Evolutionary conservation across 2,888 invertebrate species (phyloP).

Genomic region (Andrena minutula): DNA sequence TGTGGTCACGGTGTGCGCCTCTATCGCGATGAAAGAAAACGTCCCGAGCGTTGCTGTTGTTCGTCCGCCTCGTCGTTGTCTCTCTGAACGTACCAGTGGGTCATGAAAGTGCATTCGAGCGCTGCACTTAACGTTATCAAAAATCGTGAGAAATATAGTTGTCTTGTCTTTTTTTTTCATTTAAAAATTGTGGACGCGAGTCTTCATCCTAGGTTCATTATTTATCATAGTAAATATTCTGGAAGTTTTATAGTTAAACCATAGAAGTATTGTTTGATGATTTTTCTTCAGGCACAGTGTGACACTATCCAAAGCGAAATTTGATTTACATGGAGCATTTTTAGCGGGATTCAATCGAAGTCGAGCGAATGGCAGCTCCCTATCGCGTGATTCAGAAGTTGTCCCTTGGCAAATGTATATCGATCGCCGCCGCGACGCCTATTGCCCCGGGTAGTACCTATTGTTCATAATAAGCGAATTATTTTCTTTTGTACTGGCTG

Average conservation of each 20-base stretch:
- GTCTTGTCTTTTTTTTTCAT: not conserved
- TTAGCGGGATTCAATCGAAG: slow-evolving; percentile 15
- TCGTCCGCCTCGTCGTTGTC: slow-evolving; percentile 20
- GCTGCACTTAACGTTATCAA: not conserved
- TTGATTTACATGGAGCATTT: slow-evolving; percentile 28
- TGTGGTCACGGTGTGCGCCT: slow-evolving; percentile 58
- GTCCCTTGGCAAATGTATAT: slow-evolving; percentile 47
- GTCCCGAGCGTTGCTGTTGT: slow-evolving; percentile 39
- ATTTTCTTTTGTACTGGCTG: slow-evolving; percentile 46
- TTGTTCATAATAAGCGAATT: slow-evolving; percentile 59
- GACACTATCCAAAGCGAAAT: slow-evolving; percentile 14
- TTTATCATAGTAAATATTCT: too few relatives aligned
- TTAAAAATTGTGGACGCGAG: not conserved
- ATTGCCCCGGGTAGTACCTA: slow-evolving; percentile 38
- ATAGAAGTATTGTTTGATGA: not conserved
- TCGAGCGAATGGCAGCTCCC: slow-evolving; percentile 11
- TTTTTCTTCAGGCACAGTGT: not conserved
- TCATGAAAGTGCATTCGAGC: not conserved
- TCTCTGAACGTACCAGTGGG: not conserved
- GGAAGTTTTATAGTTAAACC: too few relatives aligned
- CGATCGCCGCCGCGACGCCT: slow-evolving; percentile 48
- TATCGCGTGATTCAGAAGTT: slow-evolving; percentile 25
- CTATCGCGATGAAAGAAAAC: slow-evolving; percentile 54
- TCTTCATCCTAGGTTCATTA: too few relatives aligned
- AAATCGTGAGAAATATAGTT: not conserved